Percentiles rank a stretch among this genome's conserved stretches.
These are phyloP conservation scores for Apodemus speciosus DNA, from an alignment of 2,113 vertebrate genomes.

Conservation along the genomic window DNA sequence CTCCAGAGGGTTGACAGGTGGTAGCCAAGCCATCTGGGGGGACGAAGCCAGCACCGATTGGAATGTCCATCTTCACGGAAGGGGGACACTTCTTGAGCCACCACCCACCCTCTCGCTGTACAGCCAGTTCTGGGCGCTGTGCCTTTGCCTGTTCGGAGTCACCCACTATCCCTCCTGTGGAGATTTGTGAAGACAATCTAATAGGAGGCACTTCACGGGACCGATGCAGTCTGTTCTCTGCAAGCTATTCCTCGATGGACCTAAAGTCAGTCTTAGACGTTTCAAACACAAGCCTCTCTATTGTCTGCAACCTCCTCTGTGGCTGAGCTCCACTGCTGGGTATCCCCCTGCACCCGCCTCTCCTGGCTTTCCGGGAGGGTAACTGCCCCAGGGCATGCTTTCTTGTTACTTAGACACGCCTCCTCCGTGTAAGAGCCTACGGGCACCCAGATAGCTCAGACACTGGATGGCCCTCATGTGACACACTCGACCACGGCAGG, in stretches of 20 bases:
- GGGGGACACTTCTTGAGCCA: rapidly evolving
- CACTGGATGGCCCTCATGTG: rapidly evolving
- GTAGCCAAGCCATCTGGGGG: not conserved
- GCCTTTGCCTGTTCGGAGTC: not conserved
- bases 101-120: rapidly evolving
- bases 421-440: rapidly evolving
- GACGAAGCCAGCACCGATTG: not conserved
- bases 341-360: not conserved
- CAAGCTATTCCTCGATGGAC: not conserved
- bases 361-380: not conserved
- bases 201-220: rapidly evolving
- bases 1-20: not conserved
- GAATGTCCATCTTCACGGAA: not conserved
- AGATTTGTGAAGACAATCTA: not conserved
- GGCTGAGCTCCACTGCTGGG: not conserved
- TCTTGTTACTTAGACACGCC: rapidly evolving
- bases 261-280: not conserved
- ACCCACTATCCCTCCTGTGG: rapidly evolving
- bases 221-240: rapidly evolving
- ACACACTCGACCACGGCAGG: rapidly evolving
- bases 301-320: rapidly evolving
- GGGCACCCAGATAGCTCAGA: not conserved
- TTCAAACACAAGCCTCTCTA: not conserved
- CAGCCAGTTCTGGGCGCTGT: not conserved
- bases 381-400: not conserved